phyloP scores from a whole-genome alignment of 2,888 invertebrate species.

The Drosophila borborema region DNA sequence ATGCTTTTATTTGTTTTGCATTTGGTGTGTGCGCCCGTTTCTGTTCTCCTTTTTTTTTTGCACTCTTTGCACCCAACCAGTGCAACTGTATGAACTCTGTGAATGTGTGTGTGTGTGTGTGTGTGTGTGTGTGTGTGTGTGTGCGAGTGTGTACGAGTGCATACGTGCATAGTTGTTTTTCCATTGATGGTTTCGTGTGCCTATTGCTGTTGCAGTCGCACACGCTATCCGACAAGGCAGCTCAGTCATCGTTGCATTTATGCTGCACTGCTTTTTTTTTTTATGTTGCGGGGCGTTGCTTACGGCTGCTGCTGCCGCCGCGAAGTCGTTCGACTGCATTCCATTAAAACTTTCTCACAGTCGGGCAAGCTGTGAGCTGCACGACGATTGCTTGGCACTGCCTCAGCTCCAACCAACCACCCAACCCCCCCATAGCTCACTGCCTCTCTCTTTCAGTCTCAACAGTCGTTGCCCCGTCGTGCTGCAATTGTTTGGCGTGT shows the following conservation, averaged over 20 bases:
- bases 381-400: conserved; percentile 48
- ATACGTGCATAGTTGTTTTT: conserved; percentile 72
- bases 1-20: conserved; percentile 44
- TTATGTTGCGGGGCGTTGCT: conserved; percentile 55
- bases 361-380: conserved; percentile 48
- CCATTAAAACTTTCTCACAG: conserved; percentile 85
- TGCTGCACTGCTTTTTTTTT: conserved; percentile 68
- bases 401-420: conserved; percentile 22
- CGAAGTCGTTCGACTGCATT: conserved; percentile 84
- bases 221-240: conserved; percentile 24
- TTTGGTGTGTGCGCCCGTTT: conserved; percentile 43
- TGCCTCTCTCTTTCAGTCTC: neutral
- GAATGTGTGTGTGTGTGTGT: conserved; percentile 16
- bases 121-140: conserved; percentile 21
- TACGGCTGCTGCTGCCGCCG: conserved; percentile 62
- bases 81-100: conserved; percentile 35
- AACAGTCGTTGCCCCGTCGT: conserved; percentile 54
- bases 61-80: conserved; percentile 49
- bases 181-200: conserved; percentile 80
- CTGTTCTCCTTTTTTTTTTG: conserved; percentile 32
- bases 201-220: conserved; percentile 57
- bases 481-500: conserved; percentile 76
- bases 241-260: conserved; percentile 50
- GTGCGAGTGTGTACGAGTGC: conserved; percentile 25
- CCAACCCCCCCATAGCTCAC: neutral